Percentiles rank a stretch among this genome's conserved stretches.
These are phyloP conservation scores for Parnassius mnemosyne DNA, from an alignment of 2,888 invertebrate species.

Conservation along the genomic window DNA sequence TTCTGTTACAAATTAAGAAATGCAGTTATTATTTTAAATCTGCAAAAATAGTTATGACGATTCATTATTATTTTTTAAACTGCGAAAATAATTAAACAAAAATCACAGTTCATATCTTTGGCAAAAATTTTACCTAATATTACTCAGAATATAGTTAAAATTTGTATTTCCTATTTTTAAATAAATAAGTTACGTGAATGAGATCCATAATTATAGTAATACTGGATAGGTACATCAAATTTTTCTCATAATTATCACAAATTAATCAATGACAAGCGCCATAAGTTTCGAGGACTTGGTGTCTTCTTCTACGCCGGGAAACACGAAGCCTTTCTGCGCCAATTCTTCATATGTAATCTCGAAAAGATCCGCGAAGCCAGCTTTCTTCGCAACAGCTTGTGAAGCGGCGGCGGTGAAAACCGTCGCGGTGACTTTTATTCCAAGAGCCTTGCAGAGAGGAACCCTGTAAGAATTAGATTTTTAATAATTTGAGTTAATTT, in stretches of 20 bases:
- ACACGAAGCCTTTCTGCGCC: constrained; percentile 59
- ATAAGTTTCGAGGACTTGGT: constrained; percentile 70
- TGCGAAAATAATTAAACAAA: too few species aligned
- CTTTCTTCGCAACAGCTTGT: constrained; percentile 72
- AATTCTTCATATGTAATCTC: constrained; percentile 71
- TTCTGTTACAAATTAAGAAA: too few species aligned
- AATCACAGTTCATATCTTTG: too few species aligned
- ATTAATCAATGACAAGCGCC: constrained; percentile 55
- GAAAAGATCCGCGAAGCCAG: constrained; percentile 65
- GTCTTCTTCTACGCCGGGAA: constrained; percentile 63
- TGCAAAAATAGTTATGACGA: too few species aligned
- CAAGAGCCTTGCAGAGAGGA: constrained; percentile 72
- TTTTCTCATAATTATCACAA: constrained; percentile 1
- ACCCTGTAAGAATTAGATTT: constrained; percentile 50
- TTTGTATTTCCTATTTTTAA: not conserved
- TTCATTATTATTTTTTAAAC: too few species aligned
- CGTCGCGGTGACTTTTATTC: constrained; percentile 69
- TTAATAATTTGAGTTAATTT: too few species aligned
- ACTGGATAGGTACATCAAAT: too few species aligned
- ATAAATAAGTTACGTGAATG: not conserved
- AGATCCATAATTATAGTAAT: not conserved
- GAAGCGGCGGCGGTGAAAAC: constrained; percentile 78
- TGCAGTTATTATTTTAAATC: too few species aligned
- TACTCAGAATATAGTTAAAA: not conserved
- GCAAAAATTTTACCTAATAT: not conserved